phyloP scores from a whole-genome alignment of 2,888 invertebrate genomes.

The Dicranocentrus wangi region DNA sequence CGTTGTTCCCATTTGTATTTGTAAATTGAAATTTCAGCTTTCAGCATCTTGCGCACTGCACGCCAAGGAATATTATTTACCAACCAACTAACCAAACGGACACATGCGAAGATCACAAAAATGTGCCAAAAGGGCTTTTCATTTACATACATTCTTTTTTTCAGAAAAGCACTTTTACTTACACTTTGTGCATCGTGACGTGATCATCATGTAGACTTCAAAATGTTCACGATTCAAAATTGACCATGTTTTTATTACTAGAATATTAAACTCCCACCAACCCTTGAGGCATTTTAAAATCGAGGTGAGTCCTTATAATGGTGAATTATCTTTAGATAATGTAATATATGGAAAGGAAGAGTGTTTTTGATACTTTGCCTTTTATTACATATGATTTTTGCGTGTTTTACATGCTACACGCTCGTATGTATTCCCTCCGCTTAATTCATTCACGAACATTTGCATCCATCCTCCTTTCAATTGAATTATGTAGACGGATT shows the following conservation, averaged over 20 bases:
- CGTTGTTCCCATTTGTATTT: too few relatives aligned
- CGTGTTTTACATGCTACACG: background rate
- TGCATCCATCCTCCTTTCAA: too few relatives aligned
- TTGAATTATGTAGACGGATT: too few relatives aligned
- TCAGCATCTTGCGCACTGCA: too few relatives aligned
- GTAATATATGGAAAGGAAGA: slow-evolving; percentile 16
- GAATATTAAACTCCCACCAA: slow-evolving; percentile 1
- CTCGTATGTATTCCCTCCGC: too few relatives aligned
- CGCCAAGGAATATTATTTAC: too few relatives aligned
- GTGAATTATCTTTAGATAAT: background rate
- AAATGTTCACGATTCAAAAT: background rate
- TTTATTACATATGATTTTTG: background rate
- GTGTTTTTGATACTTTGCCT: background rate
- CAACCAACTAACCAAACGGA: too few relatives aligned
- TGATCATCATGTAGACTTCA: background rate
- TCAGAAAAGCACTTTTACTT: slow-evolving; percentile 6
- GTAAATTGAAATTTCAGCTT: too few relatives aligned
- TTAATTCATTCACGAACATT: too few relatives aligned
- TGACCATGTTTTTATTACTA: background rate
- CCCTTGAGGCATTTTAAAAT: slow-evolving; percentile 22
- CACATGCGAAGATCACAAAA: too few relatives aligned
- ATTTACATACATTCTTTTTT: too few relatives aligned
- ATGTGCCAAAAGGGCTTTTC: too few relatives aligned
- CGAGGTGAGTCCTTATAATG: slow-evolving; percentile 10
- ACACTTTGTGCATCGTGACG: background rate